Evolutionary conservation across 2,888 invertebrate species (phyloP), one percentile per base, ranked within the genome.

Genomic region (Neoitamus cyanurus): DNA sequence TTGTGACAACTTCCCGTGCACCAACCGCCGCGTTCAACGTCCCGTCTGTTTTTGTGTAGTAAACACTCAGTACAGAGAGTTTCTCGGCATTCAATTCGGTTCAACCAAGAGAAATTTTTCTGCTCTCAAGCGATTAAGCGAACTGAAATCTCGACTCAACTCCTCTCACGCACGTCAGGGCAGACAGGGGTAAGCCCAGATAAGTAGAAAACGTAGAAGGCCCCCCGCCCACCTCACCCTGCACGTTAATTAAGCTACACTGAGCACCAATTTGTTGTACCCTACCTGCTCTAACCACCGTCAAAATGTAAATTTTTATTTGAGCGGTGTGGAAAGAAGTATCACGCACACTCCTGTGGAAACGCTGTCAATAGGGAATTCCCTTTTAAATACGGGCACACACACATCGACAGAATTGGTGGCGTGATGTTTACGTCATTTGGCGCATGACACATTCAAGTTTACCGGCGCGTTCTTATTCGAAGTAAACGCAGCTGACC

Each of bases 11-110:
- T 15, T 42, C 28, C 42, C 28, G 20, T 42, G 25, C 42, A 75
- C 20, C 34, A 75, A 73, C 75, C 75, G 37, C 42, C 42, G 42
- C 75, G 75, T 75, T 34, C 73, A 73, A 73, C 73, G 73, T 73
- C 73, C 73, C 73, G 37, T 73, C 73, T 34, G 37, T 73, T 73
- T 73, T 73, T 73, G 73, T 36, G 73, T 37, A 73, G 73, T 73
- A 73, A 36, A 73, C 72, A 69, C 42, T 42, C 42, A 42, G 5
- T 7, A 15, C 28, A 69, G 30, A 72, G 72, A 73, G 13, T 37
- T 36, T 36, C 6, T n/a, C 15, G 28, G 36, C 7, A n/a, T n/a
- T n/a, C n/a, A n/a, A n/a, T n/a, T n/a, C n/a, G n/a, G n/a, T n/a
- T n/a, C n/a, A n/a, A n/a, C 15, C 6, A 34, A 72, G 30, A 72